Percentiles rank a stretch among this genome's conserved stretches.
Evolutionary conservation across 2,113 vertebrate genomes (phyloP).

Genomic region (Chaenocephalus aceratus): DNA sequence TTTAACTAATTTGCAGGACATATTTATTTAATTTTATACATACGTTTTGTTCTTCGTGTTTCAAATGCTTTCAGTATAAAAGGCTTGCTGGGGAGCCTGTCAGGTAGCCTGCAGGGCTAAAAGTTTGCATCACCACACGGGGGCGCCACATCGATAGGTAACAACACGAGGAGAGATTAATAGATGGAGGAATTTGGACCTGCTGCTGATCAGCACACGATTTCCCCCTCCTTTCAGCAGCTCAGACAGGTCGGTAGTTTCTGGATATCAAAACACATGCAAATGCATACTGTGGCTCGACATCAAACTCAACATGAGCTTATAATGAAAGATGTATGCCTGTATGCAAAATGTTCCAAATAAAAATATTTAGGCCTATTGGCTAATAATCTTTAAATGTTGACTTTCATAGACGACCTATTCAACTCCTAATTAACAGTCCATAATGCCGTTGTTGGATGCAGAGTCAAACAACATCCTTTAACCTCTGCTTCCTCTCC

Average conservation of each 20-base stretch:
- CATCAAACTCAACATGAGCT: background rate
- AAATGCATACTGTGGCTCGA: conserved; percentile 2
- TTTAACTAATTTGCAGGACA: background rate
- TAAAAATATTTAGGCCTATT: background rate
- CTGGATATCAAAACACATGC: background rate
- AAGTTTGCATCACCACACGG: conserved; percentile 70
- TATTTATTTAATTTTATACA: background rate
- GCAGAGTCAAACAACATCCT: background rate
- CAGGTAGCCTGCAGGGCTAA: conserved; percentile 6
- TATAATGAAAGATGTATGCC: background rate
- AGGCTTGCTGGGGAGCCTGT: background rate
- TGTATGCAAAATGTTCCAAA: background rate
- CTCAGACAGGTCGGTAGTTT: background rate
- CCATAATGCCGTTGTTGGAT: background rate
- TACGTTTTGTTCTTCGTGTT: background rate
- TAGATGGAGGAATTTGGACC: background rate
- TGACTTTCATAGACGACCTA: background rate
- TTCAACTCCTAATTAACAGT: background rate
- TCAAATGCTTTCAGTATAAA: background rate
- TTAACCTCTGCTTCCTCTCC: background rate
- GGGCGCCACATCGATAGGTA: conserved; percentile 69
- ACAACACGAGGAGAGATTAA: background rate
- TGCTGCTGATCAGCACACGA: conserved; percentile 15
- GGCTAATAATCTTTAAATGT: background rate
- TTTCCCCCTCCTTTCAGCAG: background rate